Evolutionary conservation across 1,140 invertebrate species (phyloP), one percentile per base, ranked within the genome.

Genomic region (Asobara japonica): DNA sequence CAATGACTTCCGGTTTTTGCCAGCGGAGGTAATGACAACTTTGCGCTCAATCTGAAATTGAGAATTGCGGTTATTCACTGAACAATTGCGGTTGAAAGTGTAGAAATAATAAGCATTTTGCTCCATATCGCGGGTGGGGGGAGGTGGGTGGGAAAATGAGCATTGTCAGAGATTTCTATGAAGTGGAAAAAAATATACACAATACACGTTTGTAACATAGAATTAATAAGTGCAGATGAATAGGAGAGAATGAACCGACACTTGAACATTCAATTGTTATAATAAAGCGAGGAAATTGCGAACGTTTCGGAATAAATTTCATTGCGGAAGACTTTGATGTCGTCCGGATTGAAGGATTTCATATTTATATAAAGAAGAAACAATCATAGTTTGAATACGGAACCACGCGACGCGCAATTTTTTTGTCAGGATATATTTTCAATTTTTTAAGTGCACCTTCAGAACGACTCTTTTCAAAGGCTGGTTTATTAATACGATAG

Each of bases 1-100:
- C 1, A 92, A 92, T 65, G 93, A 92, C 84, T 93, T 94, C 13
- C 91, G 91, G 81, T 91, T 92, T 80, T 93, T 93, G 79, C 93
- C 92, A 0, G 88, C 89, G 61, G 90, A 92, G 1, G 91, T 91
- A 41, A 93, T 82, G 16, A 92, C 90, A 71, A 93, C 90, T 84
- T 93, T 92, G 8, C 92, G 89, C 85, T 94, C 92, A 83, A 45
- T 45, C 41, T 45, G 41, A 45, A 45, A 45, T 45, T 45, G 11
- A 45, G 10, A 38, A 38, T 38, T 38, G 36, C 18, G 41, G 18
- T 5, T 45, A n/a, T n/a, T n/a, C n/a, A n/a, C n/a, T n/a, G n/a
- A n/a, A n/a, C 36, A 38, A 38, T 38, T 38, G 36, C 18, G 41
- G 18, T 5, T 45, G 11, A 45, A 45, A 16, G 41, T 16, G 41